These are phyloP conservation scores for Rynchops niger DNA, from an alignment of 2,113 vertebrate species.

Conservation along the genomic window DNA sequence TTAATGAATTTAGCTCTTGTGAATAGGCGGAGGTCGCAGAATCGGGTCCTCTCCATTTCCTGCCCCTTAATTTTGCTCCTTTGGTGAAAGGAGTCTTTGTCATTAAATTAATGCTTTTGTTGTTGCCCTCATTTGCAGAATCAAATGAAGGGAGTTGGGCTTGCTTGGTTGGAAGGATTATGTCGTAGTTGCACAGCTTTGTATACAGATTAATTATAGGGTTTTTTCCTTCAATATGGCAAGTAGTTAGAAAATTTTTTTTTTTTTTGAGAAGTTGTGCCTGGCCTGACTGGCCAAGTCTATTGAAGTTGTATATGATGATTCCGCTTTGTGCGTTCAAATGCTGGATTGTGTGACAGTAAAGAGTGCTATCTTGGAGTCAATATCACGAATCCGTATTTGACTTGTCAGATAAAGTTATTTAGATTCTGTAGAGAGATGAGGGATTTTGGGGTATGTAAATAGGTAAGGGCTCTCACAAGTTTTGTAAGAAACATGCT, in stretches of 20 bases:
- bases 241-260: not conserved
- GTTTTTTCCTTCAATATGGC: rapidly evolving
- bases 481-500: not conserved
- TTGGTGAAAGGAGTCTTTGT: conserved; percentile 15
- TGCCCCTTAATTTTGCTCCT: not conserved
- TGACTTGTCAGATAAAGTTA: not conserved
- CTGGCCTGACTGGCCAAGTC: not conserved
- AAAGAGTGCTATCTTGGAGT: not conserved
- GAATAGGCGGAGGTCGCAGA: not conserved
- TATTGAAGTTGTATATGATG: not conserved
- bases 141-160: not conserved
- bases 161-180: not conserved
- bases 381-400: not conserved
- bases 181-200: not conserved
- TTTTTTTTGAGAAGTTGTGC: not conserved
- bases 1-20: not conserved
- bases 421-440: not conserved
- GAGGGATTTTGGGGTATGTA: not conserved
- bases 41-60: conserved; percentile 18
- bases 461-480: not conserved
- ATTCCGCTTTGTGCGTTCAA: not conserved
- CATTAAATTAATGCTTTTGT: not conserved
- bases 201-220: not conserved
- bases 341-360: not conserved
- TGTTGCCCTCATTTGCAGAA: not conserved